Evolutionary conservation across 2,888 invertebrate genomes (phyloP), one percentile per base, ranked within the genome.

Genomic region (Arctia plantaginis): DNA sequence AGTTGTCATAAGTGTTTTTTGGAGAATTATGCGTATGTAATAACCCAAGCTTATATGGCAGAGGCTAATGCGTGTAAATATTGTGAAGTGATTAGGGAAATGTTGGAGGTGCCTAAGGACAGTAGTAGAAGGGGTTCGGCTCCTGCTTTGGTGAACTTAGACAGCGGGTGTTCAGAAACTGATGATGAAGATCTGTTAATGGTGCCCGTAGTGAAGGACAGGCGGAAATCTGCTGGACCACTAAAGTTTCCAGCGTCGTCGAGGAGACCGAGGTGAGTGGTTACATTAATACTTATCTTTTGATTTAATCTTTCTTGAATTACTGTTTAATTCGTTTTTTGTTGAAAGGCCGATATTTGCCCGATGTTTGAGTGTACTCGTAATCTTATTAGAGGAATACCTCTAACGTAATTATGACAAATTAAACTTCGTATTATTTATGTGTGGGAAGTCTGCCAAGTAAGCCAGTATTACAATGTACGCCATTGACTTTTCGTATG

Each of bases 201-300:
- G 80, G 96, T 96, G 81, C 96, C 96, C 15, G 92, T 86, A 10
- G 88, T 93, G 66, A 93, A 92, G 73, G 90, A 90, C 65, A 91
- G 97, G 77, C 94, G 97, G 82, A 96, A 96, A 82, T 97, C 96
- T 0, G 95, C 96, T 2, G 96, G 95, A 0, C 95, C 95, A 3
- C 78, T 96, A 77, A 94, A 93, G 85, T 96, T 93, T 84, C 85
- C 93, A 23, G 85, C 91, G 79, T 91, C 95, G 86, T 90, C 94
- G 10, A 91, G 94, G 83, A 91, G 94, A 90, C 88, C 91, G 0
- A 95, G 95, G 95, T 95, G 77, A 91, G 94, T 87, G 39, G 51
- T 55, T 3, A 8, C 10, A 51, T 10, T 51, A 8, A 2, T 55
- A 35, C n/a, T 66, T 39, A 3, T 35, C 12, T 23, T 35, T 35